Conservation (phyloP, 1,140 invertebrate species). For the Holcopasites calliopsidis region DNA sequence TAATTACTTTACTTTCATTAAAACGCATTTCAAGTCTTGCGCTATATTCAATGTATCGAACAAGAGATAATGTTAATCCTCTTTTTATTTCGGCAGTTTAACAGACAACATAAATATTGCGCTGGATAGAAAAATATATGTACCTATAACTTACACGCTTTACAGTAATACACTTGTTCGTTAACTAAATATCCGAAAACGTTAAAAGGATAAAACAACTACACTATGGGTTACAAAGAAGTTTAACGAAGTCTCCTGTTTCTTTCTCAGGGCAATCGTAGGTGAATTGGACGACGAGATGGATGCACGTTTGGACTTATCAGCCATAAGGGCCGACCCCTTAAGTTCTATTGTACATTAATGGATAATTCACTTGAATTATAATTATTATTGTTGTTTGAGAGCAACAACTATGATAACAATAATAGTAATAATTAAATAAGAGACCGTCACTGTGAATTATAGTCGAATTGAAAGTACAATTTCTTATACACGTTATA, state of each 20-base stretch:
- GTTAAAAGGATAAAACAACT: constrained; percentile 25
- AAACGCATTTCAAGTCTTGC: no score
- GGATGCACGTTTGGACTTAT: constrained; percentile 91
- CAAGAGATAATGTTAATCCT: not conserved
- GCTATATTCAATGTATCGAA: no score
- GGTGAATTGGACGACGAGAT: constrained; percentile 95
- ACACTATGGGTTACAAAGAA: not conserved
- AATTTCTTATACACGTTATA: constrained; percentile 35
- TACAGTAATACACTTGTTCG: not conserved
- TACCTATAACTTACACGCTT: not conserved
- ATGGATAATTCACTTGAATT: constrained; percentile 19
- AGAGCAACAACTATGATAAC: constrained; percentile 24
- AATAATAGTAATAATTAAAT: constrained; percentile 22
- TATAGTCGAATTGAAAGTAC: constrained; percentile 45
- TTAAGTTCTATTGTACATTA: constrained; percentile 92
- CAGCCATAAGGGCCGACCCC: constrained; percentile 93
- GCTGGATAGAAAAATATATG: constrained; percentile 29
- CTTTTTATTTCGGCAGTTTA: not conserved
- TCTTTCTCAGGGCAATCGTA: constrained; percentile 88
- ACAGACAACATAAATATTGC: constrained; percentile 2
- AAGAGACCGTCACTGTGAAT: constrained; percentile 23
- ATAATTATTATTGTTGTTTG: constrained; percentile 9
- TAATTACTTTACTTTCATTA: not conserved
- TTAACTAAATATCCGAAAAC: not conserved
- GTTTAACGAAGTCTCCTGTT: constrained; percentile 35